Evolutionary conservation across 2,113 vertebrate species (phyloP).

Genomic region (Equus przewalskii): DNA sequence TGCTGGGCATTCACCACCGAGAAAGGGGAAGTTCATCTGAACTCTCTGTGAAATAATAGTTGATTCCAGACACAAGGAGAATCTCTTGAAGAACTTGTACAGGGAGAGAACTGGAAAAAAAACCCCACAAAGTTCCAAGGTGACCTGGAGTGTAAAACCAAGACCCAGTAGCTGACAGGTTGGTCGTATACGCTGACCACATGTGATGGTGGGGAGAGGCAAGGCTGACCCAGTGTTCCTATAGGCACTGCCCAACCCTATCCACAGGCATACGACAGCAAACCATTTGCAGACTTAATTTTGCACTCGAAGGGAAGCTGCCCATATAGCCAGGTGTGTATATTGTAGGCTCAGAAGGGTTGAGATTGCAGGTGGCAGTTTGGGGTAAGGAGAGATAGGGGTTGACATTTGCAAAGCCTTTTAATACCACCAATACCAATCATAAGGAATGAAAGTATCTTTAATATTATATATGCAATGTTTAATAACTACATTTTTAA

Average conservation of each 20-base stretch:
- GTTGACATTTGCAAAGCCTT: background rate
- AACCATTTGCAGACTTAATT: background rate
- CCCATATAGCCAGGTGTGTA: accelerated
- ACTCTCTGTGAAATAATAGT: background rate
- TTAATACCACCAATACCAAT: background rate
- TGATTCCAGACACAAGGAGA: background rate
- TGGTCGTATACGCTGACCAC: too few species aligned
- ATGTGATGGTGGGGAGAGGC: background rate
- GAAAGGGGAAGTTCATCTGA: background rate
- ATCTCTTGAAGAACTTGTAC: background rate
- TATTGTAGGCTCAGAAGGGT: too few species aligned
- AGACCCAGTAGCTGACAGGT: background rate
- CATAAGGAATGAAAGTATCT: background rate
- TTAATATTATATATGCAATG: background rate
- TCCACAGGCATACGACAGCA: background rate
- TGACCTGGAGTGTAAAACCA: background rate
- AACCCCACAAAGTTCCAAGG: background rate
- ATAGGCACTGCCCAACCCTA: background rate
- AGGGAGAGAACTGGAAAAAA: background rate
- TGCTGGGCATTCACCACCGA: too few species aligned
- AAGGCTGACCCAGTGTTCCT: too few species aligned
- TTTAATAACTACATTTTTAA: background rate
- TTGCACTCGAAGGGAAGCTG: background rate
- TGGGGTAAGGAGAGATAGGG: background rate
- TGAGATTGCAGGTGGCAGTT: background rate